Evolutionary conservation across 2,113 vertebrate genomes (phyloP).

Genomic region (Speoplatyrhinus poulsoni): DNA sequence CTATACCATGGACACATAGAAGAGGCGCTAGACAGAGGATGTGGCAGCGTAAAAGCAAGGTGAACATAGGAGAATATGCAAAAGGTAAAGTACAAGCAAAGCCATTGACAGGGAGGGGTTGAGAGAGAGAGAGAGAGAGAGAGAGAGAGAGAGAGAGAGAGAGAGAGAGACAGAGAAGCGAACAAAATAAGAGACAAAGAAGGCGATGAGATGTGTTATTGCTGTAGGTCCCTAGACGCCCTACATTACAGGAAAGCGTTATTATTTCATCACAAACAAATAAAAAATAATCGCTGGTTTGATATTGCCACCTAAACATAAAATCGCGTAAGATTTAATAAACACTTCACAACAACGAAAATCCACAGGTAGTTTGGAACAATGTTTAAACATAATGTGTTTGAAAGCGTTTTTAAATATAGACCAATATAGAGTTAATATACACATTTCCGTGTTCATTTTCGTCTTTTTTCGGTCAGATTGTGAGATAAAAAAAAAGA

Average conservation of each 20-base stretch:
- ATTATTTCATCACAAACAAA: too few species aligned
- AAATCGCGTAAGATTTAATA: too few species aligned
- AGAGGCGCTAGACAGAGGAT: not conserved
- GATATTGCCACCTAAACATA: too few species aligned
- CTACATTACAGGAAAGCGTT: not conserved
- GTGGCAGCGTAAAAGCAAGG: not conserved
- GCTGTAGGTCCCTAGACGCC: not conserved
- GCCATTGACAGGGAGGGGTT: not conserved
- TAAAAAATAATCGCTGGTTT: too few species aligned
- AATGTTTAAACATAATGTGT: too few species aligned
- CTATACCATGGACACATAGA: not conserved
- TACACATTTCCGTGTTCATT: too few species aligned
- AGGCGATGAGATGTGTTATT: not conserved
- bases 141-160: not conserved
- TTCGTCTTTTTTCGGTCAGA: too few species aligned
- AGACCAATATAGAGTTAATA: too few species aligned
- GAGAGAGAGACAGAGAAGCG: not conserved
- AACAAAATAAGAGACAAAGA: too few species aligned
- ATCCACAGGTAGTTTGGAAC: not conserved
- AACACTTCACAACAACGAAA: not conserved
- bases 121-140: not conserved
- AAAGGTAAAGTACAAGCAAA: not conserved
- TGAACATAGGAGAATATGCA: slow-evolving; percentile 1
- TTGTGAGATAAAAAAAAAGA: too few species aligned
- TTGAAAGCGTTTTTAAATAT: not conserved